Conservation (phyloP, 2,113 vertebrate genomes). For the Cyphomyrus discorhynchus region DNA sequence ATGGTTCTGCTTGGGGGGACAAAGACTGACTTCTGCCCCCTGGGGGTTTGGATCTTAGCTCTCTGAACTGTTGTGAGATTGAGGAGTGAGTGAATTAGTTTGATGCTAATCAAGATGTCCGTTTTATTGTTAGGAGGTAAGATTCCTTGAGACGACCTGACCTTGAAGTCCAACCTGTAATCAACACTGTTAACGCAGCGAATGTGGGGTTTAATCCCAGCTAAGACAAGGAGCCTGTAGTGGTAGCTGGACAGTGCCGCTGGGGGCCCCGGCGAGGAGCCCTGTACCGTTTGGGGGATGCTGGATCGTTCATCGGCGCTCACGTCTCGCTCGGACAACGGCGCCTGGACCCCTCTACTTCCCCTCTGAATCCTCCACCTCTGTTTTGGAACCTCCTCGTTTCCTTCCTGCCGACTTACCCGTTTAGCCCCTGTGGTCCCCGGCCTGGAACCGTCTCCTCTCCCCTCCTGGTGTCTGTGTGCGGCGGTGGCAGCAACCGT, state of each 20-base stretch:
- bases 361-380: neutral
- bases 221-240: neutral
- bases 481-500: slow-evolving; percentile 61
- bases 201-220: neutral
- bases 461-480: slow-evolving; percentile 50
- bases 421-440: slow-evolving; percentile 29
- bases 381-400: neutral
- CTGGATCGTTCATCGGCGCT: neutral
- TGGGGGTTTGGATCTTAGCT: neutral
- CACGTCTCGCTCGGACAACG: neutral
- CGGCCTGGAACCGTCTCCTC: slow-evolving; percentile 27
- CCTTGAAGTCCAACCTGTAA: neutral
- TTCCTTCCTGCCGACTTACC: slow-evolving; percentile 4
- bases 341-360: neutral
- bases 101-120: neutral
- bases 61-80: neutral
- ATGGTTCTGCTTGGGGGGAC: neutral
- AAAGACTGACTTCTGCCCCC: neutral
- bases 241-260: neutral
- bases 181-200: neutral
- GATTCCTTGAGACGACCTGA: neutral
- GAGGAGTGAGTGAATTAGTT: neutral
- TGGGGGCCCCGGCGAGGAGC: neutral
- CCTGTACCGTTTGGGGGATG: neutral
- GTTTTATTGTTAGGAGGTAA: neutral